Conservation (phyloP, 1,140 invertebrate genomes). For the Drosophila repleta region DNA sequence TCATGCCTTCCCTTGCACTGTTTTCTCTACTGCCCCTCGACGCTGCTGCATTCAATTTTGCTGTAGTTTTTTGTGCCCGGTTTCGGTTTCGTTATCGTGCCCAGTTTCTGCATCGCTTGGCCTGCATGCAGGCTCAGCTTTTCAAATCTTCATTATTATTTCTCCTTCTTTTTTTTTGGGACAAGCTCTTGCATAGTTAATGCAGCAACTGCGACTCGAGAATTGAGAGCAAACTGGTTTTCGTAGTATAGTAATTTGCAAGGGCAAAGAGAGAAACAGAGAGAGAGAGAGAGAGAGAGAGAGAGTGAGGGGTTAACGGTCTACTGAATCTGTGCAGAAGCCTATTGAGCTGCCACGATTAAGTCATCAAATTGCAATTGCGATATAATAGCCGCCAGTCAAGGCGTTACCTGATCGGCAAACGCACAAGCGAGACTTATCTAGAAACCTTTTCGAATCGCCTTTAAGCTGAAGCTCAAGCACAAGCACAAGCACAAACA, state of each 20-base stretch:
- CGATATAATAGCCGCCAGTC: neutral
- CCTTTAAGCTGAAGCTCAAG: neutral
- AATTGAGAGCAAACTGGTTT: neutral
- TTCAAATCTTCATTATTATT: constrained; percentile 54
- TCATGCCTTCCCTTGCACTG: neutral
- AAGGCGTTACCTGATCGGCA: neutral
- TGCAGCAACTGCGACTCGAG: neutral
- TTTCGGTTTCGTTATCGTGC: constrained; percentile 49
- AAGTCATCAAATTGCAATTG: constrained; percentile 12
- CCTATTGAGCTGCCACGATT: constrained; percentile 2
- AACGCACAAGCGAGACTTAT: neutral
- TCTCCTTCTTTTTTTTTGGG: constrained; percentile 18
- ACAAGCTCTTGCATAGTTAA: constrained; percentile 8
- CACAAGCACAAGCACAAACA: neutral
- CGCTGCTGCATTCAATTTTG: constrained; percentile 20
- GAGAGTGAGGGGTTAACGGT: neutral
- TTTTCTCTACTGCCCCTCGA: neutral
- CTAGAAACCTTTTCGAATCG: neutral
- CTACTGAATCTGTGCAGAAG: neutral
- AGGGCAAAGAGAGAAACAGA: neutral
- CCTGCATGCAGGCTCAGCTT: constrained; percentile 20
- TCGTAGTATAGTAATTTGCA: neutral
- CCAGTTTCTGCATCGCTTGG: constrained; percentile 48
- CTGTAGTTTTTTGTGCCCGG: constrained; percentile 16
- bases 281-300: neutral